Base-by-base conservation (phyloP, 2,888 invertebrate genomes). In the Trachelus iudaicus region DNA sequence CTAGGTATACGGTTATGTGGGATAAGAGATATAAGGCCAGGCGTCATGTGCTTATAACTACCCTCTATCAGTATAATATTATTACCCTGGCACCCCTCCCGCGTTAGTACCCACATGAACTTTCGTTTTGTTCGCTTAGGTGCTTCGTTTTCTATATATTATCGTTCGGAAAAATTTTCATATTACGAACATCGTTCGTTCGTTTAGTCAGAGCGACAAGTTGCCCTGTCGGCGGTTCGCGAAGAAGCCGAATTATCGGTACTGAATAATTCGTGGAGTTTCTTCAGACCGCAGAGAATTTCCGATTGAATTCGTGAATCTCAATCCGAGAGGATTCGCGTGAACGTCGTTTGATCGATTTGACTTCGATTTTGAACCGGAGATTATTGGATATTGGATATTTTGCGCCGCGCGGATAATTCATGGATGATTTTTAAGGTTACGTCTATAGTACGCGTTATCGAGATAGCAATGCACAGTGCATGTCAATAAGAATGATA, bases 41-140 rank as follows among this genome's bases (percentile, higher is more conserved):
- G 90, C 91, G 91, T 90, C 91, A 91, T 89, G 89, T 91, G 91
- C 87, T 88, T 85, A 85, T 90, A 91, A 91, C 90, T 89, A 87
- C 84, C 82, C 85, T 82, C 85, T 87, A 88, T 90, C 88, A 87
- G 85, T 89, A 87, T 89, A 88, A 90, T 91, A 90, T 90, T 89
- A 91, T 90, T 90, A 89, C 86, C 82, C 77, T n/a, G 74, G n/a
- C 37, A 74, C 74, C 74, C 74, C 74, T 35, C 30, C 15, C 34
- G 4, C 23, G 9, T 71, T 23, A 30, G 9, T 71, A 15, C 9
- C 71, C 71, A 34, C 35, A 30, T 34, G 30, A 74, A 31, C 33
- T 35, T 35, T 73, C 74, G 35, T 73, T 73, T 23, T 35, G 74
- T 74, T n/a, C 74, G 13, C 23, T 74, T 37, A 30, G 23, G 23